phyloP scores from a whole-genome alignment of 2,888 invertebrate species.

The Corythucha ciliata region DNA sequence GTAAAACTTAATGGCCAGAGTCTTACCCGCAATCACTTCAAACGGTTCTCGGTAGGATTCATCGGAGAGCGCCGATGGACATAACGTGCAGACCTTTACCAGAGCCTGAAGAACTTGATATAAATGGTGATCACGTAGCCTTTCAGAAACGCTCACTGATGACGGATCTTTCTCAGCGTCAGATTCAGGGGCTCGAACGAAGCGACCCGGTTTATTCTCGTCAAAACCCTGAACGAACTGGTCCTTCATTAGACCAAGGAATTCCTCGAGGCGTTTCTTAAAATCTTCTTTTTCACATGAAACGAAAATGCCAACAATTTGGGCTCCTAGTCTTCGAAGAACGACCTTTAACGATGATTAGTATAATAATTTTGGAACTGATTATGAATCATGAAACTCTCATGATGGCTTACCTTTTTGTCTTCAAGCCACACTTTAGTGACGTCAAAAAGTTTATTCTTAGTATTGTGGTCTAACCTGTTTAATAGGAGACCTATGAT shows the following conservation, averaged over 20 bases:
- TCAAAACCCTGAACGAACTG: slow-evolving; percentile 47
- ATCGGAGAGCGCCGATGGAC: slow-evolving; percentile 50
- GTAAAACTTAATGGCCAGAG: neutral
- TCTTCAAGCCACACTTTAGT: slow-evolving; percentile 60
- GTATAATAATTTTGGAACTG: neutral
- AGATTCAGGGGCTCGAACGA: slow-evolving; percentile 37
- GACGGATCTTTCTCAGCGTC: slow-evolving; percentile 36
- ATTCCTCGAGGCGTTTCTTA: slow-evolving; percentile 50
- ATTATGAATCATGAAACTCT: neutral
- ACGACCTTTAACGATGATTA: slow-evolving; percentile 37
- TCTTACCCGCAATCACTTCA: slow-evolving; percentile 29
- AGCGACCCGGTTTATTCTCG: slow-evolving; percentile 40
- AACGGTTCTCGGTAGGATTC: slow-evolving; percentile 43
- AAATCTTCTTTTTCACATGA: slow-evolving; percentile 64
- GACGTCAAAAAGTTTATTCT: slow-evolving; percentile 61
- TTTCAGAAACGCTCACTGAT: slow-evolving; percentile 49
- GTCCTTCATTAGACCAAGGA: slow-evolving; percentile 53
- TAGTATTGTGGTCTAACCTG: slow-evolving; percentile 48
- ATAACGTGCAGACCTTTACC: slow-evolving; percentile 56
- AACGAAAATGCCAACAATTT: slow-evolving; percentile 70
- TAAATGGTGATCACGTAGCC: slow-evolving; percentile 60
- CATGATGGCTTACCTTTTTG: slow-evolving; percentile 50
- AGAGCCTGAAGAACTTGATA: slow-evolving; percentile 65
- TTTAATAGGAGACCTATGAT: slow-evolving; percentile 57
- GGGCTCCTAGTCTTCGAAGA: slow-evolving; percentile 66